phyloP scores from a whole-genome alignment of 2,797 vertebrate species.

The Siniperca obscura region DNA sequence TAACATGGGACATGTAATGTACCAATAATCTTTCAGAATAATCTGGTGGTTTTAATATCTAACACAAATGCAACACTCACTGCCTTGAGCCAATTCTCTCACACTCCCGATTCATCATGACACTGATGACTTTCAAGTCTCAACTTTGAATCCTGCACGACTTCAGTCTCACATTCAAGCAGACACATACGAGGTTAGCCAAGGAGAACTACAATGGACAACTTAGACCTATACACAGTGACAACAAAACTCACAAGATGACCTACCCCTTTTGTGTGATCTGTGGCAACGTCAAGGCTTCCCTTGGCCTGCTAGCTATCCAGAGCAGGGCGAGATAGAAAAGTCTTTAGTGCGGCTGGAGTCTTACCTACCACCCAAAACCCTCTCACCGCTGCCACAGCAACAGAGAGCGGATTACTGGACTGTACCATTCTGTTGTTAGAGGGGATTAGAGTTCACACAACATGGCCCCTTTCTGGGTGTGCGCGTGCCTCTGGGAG shows the following conservation, averaged over 20 bases:
- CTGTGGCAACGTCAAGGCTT: slow-evolving; percentile 73
- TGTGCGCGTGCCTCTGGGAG: slow-evolving; percentile 72
- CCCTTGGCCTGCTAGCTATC: slow-evolving; percentile 81
- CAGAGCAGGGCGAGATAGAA: slow-evolving; percentile 79
- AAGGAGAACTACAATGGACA: slow-evolving; percentile 30
- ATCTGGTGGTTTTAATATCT: slow-evolving; percentile 33
- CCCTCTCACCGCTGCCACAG: slow-evolving; percentile 91
- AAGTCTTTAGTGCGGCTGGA: slow-evolving; percentile 80
- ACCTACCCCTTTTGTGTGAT: slow-evolving; percentile 85
- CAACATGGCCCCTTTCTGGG: slow-evolving; percentile 87
- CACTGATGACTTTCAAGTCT: slow-evolving; percentile 58
- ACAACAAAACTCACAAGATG: slow-evolving; percentile 41
- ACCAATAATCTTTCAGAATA: slow-evolving; percentile 48
- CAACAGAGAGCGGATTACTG: slow-evolving; percentile 93
- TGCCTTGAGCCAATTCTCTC: slow-evolving; percentile 31
- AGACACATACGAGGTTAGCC: slow-evolving; percentile 39
- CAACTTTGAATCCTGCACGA: slow-evolving; percentile 54
- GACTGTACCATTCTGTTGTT: slow-evolving; percentile 91
- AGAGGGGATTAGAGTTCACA: slow-evolving; percentile 89
- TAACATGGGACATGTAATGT: slow-evolving; percentile 23
- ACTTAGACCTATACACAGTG: slow-evolving; percentile 24
- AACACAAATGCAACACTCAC: slow-evolving; percentile 39
- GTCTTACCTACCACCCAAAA: slow-evolving; percentile 88
- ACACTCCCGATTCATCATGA: slow-evolving; percentile 44
- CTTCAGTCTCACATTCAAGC: slow-evolving; percentile 43